These are phyloP conservation scores for Drosophila rellima DNA, from an alignment of 2,888 invertebrate genomes.

Conservation along the genomic window DNA sequence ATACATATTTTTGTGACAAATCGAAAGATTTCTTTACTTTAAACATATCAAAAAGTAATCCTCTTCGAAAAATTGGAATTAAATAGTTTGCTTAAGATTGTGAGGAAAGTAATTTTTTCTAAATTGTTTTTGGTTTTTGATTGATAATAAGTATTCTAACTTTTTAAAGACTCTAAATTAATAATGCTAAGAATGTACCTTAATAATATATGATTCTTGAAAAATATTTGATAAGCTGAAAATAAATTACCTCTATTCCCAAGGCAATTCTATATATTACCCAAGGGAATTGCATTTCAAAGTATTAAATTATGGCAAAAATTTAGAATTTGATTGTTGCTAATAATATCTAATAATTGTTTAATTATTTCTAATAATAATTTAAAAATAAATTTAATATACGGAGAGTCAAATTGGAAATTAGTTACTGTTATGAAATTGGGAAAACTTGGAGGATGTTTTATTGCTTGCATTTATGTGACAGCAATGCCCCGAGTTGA, in stretches of 20 bases:
- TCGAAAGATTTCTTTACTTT: not conserved
- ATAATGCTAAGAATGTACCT: too few relatives aligned
- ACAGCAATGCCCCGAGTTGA: slow-evolving; percentile 1
- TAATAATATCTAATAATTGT: not conserved
- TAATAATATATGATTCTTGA: not conserved
- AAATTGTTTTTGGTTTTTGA: too few relatives aligned
- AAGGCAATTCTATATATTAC: too few relatives aligned
- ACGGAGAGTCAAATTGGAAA: not conserved
- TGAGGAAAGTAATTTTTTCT: too few relatives aligned
- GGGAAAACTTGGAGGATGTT: not conserved
- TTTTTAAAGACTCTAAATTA: too few relatives aligned
- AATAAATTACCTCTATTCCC: too few relatives aligned
- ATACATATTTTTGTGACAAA: not conserved
- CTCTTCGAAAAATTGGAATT: not conserved
- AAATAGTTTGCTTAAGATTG: not conserved
- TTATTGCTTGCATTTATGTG: not conserved
- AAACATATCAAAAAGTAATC: not conserved
- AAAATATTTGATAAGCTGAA: not conserved
- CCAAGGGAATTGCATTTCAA: too few relatives aligned
- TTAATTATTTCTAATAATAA: not conserved
- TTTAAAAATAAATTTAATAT: too few relatives aligned
- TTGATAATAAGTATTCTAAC: too few relatives aligned
- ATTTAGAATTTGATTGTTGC: not conserved
- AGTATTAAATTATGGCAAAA: not conserved
- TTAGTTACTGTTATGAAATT: not conserved